Conservation (phyloP, 2,797 vertebrate species). For the Intellagama lesueurii region DNA sequence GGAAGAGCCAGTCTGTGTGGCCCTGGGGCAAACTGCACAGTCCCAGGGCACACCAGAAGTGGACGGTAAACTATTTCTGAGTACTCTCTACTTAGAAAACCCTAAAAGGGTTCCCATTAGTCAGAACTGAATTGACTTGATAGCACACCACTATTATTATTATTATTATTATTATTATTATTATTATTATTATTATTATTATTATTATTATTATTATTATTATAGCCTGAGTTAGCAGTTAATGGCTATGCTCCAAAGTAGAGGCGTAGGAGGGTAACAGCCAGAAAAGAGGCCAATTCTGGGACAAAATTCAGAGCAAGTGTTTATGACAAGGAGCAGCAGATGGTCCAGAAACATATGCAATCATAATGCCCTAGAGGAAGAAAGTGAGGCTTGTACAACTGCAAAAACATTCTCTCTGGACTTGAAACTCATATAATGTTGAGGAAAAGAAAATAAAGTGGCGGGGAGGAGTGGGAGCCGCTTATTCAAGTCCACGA, state of each 20-base stretch:
- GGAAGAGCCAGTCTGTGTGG: no score
- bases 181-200: no score
- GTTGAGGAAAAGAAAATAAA: rapidly evolving
- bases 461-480: neutral
- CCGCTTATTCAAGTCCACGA: conserved; percentile 6
- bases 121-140: no score
- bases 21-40: no score
- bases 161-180: no score
- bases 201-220: no score
- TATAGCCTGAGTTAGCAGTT: conserved; percentile 27
- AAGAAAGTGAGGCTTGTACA: conserved; percentile 28
- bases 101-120: no score
- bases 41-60: no score
- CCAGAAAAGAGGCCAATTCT: conserved; percentile 48
- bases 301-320: conserved; percentile 50
- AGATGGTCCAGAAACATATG: conserved; percentile 43
- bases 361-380: conserved; percentile 38
- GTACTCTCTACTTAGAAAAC: no score
- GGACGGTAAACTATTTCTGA: no score
- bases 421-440: conserved; percentile 9
- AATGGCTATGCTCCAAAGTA: conserved; percentile 46
- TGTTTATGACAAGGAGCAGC: conserved; percentile 58
- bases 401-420: neutral
- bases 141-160: no score
- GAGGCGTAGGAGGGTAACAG: conserved; percentile 59